Base-by-base conservation (phyloP, 1,140 invertebrate genomes). In the Diachasma alloeum region DNA sequence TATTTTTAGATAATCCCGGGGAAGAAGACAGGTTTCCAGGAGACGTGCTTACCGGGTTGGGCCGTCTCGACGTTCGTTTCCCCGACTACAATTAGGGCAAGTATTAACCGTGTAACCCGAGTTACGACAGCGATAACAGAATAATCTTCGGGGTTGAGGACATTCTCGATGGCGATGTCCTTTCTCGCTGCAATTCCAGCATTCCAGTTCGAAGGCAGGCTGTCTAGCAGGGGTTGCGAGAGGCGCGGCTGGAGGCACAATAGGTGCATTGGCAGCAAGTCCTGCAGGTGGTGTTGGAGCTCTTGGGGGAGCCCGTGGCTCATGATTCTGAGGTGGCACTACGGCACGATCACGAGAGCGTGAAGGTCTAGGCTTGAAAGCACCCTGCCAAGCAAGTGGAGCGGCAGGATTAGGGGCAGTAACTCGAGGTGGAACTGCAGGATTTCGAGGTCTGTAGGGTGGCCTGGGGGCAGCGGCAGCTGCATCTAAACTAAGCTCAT, bases 131-230 rank as follows among this genome's bases (percentile, higher is more conserved):
- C 44, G 3, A 36, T 22, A 72, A 42, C 72, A 73, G 9, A 39
- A 59, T n/a, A 73, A 17, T 22, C 66, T 22, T 6, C 44, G 26
- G 0, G 72, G 72, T 1, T 19, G 4, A 4, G 31, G 19, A 13
- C 72, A 74, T 1, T 19, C 72, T 0, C 13, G 11, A 26, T 37
- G 56, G 4, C 72, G 36, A 17, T 74, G 72, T 2, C 72, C 72
- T 24, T 8, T 11, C 17, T 66, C 36, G 15, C 24, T 39, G 19
- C 72, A 73, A 17, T 72, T 72, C 71, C 71, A 72, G 22, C 71
- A 72, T 1, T 17, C 44, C 39, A 24, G 13, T 6, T 15, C 53
- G 44, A 13, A 8, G 36, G 4, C 9, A 9, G 36, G 36, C 4
- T 5, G 9, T 37, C n/a, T n/a, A n/a, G n/a, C n/a, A n/a, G 36